phyloP scores from a whole-genome alignment of 1,140 invertebrate species.

The Teleopsis dalmanni region DNA sequence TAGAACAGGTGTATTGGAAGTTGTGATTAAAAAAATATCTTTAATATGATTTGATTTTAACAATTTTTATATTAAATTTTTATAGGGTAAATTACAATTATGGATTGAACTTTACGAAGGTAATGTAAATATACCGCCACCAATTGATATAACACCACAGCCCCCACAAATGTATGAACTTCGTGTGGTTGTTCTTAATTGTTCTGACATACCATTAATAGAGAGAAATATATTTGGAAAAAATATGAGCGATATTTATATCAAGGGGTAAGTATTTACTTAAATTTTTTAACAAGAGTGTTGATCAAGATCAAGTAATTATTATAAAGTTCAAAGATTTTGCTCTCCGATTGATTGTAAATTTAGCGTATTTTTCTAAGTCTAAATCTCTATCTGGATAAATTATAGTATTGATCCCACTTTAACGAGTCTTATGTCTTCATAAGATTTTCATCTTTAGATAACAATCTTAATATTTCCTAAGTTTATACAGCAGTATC shows the following conservation, averaged over 20 bases:
- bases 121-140: conserved; percentile 52
- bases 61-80: not conserved
- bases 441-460: no score
- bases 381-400: no score
- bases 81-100: conserved; percentile 76
- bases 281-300: no score
- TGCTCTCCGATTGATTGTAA: no score
- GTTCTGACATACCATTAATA: conserved; percentile 62
- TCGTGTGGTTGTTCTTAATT: conserved; percentile 75
- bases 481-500: no score
- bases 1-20: conserved; percentile 64
- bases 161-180: conserved; percentile 72
- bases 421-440: no score
- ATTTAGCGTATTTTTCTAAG: no score
- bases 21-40: not conserved
- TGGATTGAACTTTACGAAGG: conserved; percentile 82
- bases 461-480: no score
- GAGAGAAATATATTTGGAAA: conserved; percentile 75
- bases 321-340: no score
- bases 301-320: no score
- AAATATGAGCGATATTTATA: conserved; percentile 77
- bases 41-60: not conserved
- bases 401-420: no score
- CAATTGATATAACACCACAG: conserved; percentile 69
- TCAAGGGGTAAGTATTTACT: conserved; percentile 72